Evolutionary conservation across 2,797 vertebrate genomes (phyloP).

Genomic region (Phaenicophaeus curvirostris): DNA sequence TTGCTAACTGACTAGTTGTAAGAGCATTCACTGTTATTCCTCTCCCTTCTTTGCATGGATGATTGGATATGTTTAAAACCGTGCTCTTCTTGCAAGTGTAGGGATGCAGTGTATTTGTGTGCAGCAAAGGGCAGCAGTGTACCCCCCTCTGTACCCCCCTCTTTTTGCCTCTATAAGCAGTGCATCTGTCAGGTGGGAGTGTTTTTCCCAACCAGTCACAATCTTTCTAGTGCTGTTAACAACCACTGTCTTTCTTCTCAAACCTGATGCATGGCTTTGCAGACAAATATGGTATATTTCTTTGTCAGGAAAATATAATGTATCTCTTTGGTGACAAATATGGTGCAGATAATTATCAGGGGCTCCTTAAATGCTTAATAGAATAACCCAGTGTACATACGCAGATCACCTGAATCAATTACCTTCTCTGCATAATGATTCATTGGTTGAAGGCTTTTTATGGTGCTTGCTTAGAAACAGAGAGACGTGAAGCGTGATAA

Average conservation of each 20-base stretch:
- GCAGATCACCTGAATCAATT: conserved; percentile 12
- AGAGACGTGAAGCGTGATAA: background rate
- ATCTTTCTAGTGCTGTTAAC: background rate
- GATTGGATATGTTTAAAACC: background rate
- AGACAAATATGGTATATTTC: background rate
- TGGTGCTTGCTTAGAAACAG: conserved; percentile 47
- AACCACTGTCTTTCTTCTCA: background rate
- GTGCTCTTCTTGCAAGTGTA: background rate
- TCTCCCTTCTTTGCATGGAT: background rate
- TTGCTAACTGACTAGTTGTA: background rate
- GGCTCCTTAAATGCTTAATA: conserved; percentile 32
- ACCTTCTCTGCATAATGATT: conserved; percentile 28
- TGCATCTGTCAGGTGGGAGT: background rate
- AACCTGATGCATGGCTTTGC: background rate
- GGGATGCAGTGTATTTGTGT: background rate
- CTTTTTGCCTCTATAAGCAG: background rate
- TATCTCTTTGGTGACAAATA: background rate
- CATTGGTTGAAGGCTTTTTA: conserved; percentile 43
- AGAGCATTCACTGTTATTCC: background rate
- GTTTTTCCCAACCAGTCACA: background rate
- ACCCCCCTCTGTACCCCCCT: no score
- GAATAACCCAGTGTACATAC: background rate
- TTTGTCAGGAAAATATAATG: conserved; percentile 10
- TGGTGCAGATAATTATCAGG: background rate
- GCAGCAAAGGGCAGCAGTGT: background rate